Evolutionary conservation across 2,888 invertebrate genomes (phyloP).

Genomic region (Eupithecia dodoneata): DNA sequence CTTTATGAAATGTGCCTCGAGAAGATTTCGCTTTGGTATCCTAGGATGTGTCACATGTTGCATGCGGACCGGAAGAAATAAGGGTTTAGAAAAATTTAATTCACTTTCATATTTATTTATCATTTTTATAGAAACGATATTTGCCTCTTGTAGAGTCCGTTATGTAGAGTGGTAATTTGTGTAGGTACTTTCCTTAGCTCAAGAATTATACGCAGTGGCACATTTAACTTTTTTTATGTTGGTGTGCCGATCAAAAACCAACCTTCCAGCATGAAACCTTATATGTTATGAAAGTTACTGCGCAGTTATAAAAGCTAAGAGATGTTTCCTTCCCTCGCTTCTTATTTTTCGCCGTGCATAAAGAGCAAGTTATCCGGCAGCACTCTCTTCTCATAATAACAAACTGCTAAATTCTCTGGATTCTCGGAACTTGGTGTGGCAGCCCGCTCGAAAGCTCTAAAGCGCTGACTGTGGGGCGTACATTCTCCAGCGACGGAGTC

Average conservation of each 20-base stretch:
- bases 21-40: slow-evolving; percentile 53
- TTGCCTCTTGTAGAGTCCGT: not conserved
- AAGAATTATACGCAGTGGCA: not conserved
- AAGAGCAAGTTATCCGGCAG: slow-evolving; percentile 72
- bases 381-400: slow-evolving; percentile 74
- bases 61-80: slow-evolving; percentile 33
- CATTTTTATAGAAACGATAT: not conserved
- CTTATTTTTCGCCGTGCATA: slow-evolving; percentile 67
- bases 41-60: slow-evolving; percentile 31
- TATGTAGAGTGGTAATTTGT: not conserved
- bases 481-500: slow-evolving; percentile 73
- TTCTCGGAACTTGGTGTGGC: slow-evolving; percentile 76
- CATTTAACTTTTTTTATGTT: not conserved
- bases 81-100: slow-evolving; percentile 32
- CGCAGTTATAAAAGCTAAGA: slow-evolving; percentile 28
- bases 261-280: not conserved
- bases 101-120: slow-evolving; percentile 23
- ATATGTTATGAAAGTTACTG: slow-evolving; percentile 5
- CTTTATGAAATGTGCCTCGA: slow-evolving; percentile 61
- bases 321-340: slow-evolving; percentile 37
- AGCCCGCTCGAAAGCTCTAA: slow-evolving; percentile 74
- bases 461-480: slow-evolving; percentile 77
- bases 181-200: not conserved
- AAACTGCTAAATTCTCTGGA: slow-evolving; percentile 79
- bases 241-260: not conserved